Base-by-base conservation (phyloP, 2,113 vertebrate genomes). In the Misgurnus anguillicaudatus region DNA sequence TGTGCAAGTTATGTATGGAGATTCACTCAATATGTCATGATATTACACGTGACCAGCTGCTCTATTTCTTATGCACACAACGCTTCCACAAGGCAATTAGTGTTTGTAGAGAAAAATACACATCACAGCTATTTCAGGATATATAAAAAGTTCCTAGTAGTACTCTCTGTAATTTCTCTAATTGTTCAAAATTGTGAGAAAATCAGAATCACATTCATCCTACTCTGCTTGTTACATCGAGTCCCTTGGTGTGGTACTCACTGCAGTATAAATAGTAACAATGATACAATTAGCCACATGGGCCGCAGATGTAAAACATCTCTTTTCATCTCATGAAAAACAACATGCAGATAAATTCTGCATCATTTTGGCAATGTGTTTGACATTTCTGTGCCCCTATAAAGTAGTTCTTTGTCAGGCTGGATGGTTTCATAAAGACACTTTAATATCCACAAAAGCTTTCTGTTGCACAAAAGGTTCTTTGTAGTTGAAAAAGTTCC, bases 191-290 rank as follows among this genome's bases (percentile, higher is more conserved):
- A 41, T 24, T 45, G 55, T 38, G n/a, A 19, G 68, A 1, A 45
- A 72, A 73, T 73, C 70, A 73, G 70, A 3, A 73, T 73, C 39
- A 45, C 19, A 60, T 60, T 73, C 36, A 60, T 73, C 55, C 14
- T 41, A 60, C 39, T 45, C 70, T 60, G 39, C 70, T 60, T 2
- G 0, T 57, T 57, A 14, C 2, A 1, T 24, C 7, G 11, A 73
- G n/a, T 60, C 19, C 38, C 38, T 6, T 6, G 5, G 68, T 13
- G 39, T 4, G 68, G 51, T 58, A 41, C 36, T 41, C 4, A 3
- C 14, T 9, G 38, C 36, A 38, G n/a, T 45, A 60, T 24, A 73
- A 60, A 73, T 60, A 73, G 70, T 13, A 73, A 16, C 53, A 45
- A 60, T 55, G 6, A 42, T 24, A 21, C n/a, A 73, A 60, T 73